phyloP scores from a whole-genome alignment of 2,888 invertebrate genomes.

The Troides oblongomaculatus region DNA sequence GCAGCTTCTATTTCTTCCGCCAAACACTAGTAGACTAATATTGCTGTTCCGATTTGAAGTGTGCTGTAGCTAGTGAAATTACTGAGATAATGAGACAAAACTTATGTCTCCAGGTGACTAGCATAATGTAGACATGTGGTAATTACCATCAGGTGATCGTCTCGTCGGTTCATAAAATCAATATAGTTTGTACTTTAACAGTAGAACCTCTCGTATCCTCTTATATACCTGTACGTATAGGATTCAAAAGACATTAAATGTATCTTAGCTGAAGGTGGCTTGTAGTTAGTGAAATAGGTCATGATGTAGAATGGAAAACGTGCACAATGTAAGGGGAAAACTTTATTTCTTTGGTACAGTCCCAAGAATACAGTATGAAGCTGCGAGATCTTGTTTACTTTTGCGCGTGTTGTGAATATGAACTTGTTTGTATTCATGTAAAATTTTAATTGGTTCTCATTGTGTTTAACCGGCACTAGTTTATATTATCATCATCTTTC shows the following conservation, averaged over 20 bases:
- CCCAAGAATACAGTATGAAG: constrained; percentile 10
- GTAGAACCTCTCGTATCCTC: neutral
- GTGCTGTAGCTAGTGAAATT: too few species aligned
- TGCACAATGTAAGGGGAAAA: constrained; percentile 21
- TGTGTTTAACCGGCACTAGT: neutral
- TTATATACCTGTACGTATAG: constrained; percentile 8
- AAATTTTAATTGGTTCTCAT: neutral
- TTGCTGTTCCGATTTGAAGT: too few species aligned
- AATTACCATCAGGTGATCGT: too few species aligned
- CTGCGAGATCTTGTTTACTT: neutral
- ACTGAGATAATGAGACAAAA: too few species aligned
- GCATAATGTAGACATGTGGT: too few species aligned
- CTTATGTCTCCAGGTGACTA: too few species aligned
- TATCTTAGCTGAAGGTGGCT: constrained; percentile 17
- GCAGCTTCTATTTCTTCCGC: too few species aligned
- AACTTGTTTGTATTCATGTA: neutral
- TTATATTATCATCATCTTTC: neutral
- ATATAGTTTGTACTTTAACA: too few species aligned
- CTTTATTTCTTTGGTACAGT: constrained; percentile 19
- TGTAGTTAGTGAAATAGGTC: constrained; percentile 25
- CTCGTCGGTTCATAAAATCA: too few species aligned
- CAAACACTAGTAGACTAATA: too few species aligned
- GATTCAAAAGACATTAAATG: constrained; percentile 26
- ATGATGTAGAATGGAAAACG: constrained; percentile 14
- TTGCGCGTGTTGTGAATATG: constrained; percentile 1